These are phyloP conservation scores for Caenorhabditis plicata DNA, from an alignment of 2,888 invertebrate genomes.

Conservation along the genomic window DNA sequence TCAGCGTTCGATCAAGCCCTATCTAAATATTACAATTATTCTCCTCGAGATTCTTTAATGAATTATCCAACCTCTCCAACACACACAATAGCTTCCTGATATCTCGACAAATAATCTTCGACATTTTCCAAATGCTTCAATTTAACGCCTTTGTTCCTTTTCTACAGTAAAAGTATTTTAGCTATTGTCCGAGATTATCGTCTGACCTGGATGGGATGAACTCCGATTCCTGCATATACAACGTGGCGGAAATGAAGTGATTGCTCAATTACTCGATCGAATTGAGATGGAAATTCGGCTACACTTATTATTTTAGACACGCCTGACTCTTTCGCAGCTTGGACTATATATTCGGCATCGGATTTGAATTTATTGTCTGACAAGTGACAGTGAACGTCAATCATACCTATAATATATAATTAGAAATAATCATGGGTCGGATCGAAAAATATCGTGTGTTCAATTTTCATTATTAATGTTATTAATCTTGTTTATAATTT, in stretches of 20 bases:
- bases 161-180: slow-evolving; percentile 18
- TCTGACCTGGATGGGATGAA: slow-evolving; percentile 66
- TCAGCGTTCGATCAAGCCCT: slow-evolving; percentile 68
- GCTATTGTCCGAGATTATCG: no score
- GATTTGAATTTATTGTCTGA: slow-evolving; percentile 56
- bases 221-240: slow-evolving; percentile 61
- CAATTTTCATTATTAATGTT: no score
- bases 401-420: slow-evolving; percentile 49
- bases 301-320: slow-evolving; percentile 54
- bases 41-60: background rate
- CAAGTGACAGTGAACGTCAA: slow-evolving; percentile 61
- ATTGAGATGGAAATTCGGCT: slow-evolving; percentile 57
- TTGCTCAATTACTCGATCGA: slow-evolving; percentile 51
- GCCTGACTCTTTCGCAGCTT: slow-evolving; percentile 43
- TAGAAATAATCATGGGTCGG: background rate
- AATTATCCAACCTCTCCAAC: slow-evolving; percentile 66
- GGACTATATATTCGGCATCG: slow-evolving; percentile 51
- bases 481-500: no score
- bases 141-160: slow-evolving; percentile 32
- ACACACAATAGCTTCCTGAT: slow-evolving; percentile 62
- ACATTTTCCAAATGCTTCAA: slow-evolving; percentile 64
- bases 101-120: slow-evolving; percentile 62
- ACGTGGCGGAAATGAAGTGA: slow-evolving; percentile 41
- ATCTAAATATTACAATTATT: slow-evolving; percentile 50
- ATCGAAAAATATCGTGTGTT: no score